Base-by-base conservation (phyloP, 2,797 vertebrate genomes). In the Urocyon cinereoargenteus region DNA sequence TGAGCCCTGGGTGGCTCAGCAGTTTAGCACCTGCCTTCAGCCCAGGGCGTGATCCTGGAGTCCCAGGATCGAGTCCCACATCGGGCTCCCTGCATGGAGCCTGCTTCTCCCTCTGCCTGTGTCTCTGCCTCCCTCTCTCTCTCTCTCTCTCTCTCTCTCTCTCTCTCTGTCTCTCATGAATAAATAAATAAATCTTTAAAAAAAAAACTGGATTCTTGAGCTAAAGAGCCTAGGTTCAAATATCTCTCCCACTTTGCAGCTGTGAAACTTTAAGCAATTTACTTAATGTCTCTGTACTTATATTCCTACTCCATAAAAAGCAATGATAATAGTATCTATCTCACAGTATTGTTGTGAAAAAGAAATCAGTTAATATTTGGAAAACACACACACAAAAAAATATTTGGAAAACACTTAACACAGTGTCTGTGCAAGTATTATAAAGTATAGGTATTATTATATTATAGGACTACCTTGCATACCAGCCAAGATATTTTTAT, bases 401-500 rank as follows among this genome's bases (percentile, higher is more conserved):
- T 85, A 49, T 64, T 87, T 92, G 49, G 28, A 96, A 96, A 87
- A 62, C 28, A 97, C 36, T 75, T 92, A 91, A 51, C 19, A 90
- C 22, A 87, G 22, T 36, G 3, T 79, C 64, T 94, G 22, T 85
- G 34, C 22, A 94, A 86, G 21, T 68, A 19, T 24, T 90, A 55
- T 34, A 91, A 91, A 90, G 12, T 83, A 79, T 66, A 97, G 59
- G 26, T 51, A 79, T 82, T 57, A 49, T 82, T 77, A 93, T 55
- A 64, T 81, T 28, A 83, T 14, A 95, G 12, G 22, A 21, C 72
- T 24, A 90, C 62, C 55, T 92, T 79, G 19, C 24, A 87, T 0
- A 90, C 16, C 59, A 86, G 26, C 59, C 21, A 88, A 94, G 84
- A 90, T 62, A 95, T 34, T 18, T 95, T 88, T 87, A 55, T 81